These are phyloP conservation scores for Drosophila pseudotakahashii DNA, from an alignment of 2,888 invertebrate genomes.

Conservation along the genomic window DNA sequence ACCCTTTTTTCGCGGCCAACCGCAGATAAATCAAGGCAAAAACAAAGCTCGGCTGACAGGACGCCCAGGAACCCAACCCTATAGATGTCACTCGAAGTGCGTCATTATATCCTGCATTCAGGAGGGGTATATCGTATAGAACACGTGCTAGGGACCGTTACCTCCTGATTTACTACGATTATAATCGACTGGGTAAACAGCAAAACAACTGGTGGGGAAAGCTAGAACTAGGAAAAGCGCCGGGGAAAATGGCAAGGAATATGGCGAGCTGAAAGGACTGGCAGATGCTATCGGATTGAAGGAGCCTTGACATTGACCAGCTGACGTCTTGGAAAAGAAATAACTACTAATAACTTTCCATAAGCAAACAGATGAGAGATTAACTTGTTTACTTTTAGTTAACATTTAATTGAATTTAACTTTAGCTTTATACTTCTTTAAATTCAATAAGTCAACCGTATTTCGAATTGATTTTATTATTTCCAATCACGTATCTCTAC, in stretches of 20 bases:
- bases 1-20: conserved; percentile 20
- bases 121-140: too few relatives aligned
- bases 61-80: background rate
- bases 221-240: background rate
- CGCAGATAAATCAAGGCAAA: conserved; percentile 55
- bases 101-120: conserved; percentile 32
- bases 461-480: too few relatives aligned
- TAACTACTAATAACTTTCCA: conserved; percentile 11
- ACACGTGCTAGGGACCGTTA: conserved; percentile 4
- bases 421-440: background rate
- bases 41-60: conserved; percentile 12
- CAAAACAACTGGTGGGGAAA: conserved; percentile 5
- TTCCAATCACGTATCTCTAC: too few relatives aligned
- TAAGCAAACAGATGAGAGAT: background rate
- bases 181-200: conserved; percentile 18
- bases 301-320: conserved; percentile 16
- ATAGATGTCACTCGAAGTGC: conserved; percentile 27
- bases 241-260: conserved; percentile 1
- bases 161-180: conserved; percentile 34
- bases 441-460: too few relatives aligned
- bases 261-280: conserved; percentile 13
- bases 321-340: conserved; percentile 6
- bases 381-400: background rate
- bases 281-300: conserved; percentile 5
- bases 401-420: background rate